phyloP scores from a whole-genome alignment of 53 echinoderm and acorn worm genomes.

The Glandiceps talaboti region DNA sequence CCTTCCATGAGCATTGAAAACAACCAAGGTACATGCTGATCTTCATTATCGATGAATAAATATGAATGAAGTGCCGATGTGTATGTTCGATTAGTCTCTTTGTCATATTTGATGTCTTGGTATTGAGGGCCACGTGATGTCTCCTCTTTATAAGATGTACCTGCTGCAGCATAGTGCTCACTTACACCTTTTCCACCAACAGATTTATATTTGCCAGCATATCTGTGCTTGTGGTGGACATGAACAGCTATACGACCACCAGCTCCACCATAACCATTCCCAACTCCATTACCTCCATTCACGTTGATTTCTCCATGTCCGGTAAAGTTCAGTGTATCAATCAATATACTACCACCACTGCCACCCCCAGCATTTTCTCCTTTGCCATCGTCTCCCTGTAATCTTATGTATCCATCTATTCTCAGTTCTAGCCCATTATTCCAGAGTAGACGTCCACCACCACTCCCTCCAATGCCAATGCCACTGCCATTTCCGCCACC shows the following conservation, averaged over 20 bases:
- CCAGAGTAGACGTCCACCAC: constrained; percentile 70
- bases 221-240: constrained; percentile 48
- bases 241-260: constrained; percentile 87
- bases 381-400: constrained; percentile 42
- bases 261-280: constrained; percentile 66
- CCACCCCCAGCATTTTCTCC: constrained; percentile 57
- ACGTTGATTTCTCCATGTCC: constrained; percentile 82
- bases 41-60: constrained; percentile 57
- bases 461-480: constrained; percentile 52
- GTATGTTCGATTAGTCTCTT: constrained; percentile 42
- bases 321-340: constrained; percentile 66
- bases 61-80: constrained; percentile 55
- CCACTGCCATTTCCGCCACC: constrained; percentile 79
- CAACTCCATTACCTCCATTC: constrained; percentile 54
- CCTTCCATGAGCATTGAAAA: constrained; percentile 84
- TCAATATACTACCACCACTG: constrained; percentile 72
- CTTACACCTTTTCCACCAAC: constrained; percentile 44
- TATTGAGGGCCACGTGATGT: constrained; percentile 78
- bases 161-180: constrained; percentile 69
- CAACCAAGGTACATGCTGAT: constrained; percentile 62
- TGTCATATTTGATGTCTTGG: constrained; percentile 65
- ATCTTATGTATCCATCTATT: constrained; percentile 52
- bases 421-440: constrained; percentile 47
- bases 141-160: constrained; percentile 75
- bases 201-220: constrained; percentile 48